These are phyloP conservation scores for Climacteris rufus DNA, from an alignment of 2,113 vertebrate genomes.

Conservation along the genomic window DNA sequence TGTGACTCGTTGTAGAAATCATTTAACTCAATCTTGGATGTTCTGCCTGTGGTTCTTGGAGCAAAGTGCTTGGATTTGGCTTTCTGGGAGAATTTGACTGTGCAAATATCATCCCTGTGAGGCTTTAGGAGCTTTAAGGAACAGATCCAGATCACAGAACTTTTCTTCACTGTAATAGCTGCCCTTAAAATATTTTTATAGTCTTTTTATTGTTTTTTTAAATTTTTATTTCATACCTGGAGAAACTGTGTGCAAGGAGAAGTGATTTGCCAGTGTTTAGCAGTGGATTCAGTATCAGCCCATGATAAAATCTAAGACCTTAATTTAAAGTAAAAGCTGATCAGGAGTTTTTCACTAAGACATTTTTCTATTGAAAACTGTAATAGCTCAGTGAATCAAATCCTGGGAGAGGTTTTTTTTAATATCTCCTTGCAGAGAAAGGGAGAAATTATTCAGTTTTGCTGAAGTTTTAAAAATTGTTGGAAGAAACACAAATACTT, in stretches of 20 bases:
- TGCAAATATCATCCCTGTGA: neutral
- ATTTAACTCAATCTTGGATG: neutral
- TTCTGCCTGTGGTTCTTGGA: neutral
- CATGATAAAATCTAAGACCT: neutral
- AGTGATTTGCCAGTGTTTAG: neutral
- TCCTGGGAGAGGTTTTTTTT: neutral
- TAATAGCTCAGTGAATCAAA: neutral
- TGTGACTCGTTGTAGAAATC: neutral
- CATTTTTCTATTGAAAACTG: neutral
- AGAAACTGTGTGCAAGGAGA: neutral
- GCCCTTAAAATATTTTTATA: neutral
- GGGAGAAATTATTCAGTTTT: neutral
- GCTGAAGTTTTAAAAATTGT: neutral
- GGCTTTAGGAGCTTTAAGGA: neutral
- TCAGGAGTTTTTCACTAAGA: neutral
- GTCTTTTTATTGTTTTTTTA: neutral
- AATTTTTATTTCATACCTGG: neutral
- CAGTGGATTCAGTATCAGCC: neutral
- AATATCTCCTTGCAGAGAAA: neutral
- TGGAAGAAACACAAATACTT: neutral
- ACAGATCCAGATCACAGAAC: neutral
- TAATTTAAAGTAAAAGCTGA: neutral
- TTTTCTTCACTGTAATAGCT: neutral
- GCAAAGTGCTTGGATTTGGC: neutral
- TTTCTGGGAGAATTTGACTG: neutral